These are phyloP conservation scores for Pterophyllum scalare DNA, from an alignment of 2,113 vertebrate species.

Conservation along the genomic window DNA sequence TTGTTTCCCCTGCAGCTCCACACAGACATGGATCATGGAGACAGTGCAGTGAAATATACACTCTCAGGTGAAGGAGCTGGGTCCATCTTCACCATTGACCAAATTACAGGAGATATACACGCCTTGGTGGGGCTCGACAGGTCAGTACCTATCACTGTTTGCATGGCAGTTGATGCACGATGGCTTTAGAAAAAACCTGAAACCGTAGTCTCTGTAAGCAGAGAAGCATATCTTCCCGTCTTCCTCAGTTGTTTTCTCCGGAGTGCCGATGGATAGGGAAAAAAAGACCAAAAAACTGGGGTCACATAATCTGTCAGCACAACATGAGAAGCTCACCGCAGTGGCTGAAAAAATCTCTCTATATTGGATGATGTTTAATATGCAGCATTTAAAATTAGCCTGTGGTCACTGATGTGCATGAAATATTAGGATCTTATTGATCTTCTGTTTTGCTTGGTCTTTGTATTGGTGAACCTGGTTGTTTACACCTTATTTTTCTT, in stretches of 20 bases:
- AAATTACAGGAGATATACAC: background rate
- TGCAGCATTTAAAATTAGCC: too few species aligned
- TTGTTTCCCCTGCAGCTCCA: slow-evolving; percentile 2
- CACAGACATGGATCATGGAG: background rate
- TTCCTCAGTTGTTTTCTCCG: background rate
- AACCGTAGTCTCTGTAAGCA: background rate
- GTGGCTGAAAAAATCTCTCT: too few species aligned
- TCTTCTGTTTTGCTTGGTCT: too few species aligned
- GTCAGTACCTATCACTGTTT: background rate
- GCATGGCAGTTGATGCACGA: accelerated
- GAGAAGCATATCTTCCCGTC: background rate
- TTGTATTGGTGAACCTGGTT: too few species aligned
- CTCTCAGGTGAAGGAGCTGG: background rate
- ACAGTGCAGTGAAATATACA: background rate
- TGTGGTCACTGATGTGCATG: too few species aligned
- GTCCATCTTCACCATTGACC: background rate
- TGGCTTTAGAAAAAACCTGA: too few species aligned
- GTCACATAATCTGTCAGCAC: too few species aligned
- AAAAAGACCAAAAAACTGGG: too few species aligned
- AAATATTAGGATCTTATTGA: too few species aligned
- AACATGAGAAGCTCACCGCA: too few species aligned
- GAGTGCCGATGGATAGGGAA: background rate
- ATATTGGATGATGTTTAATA: too few species aligned
- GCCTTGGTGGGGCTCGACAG: background rate
- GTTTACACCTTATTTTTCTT: too few species aligned